Evolutionary conservation across 30 jellyfish, hydroid and myxozoan genomes (phyloP), one percentile per base, ranked within the genome.

Genomic region (Aurelia sp.): DNA sequence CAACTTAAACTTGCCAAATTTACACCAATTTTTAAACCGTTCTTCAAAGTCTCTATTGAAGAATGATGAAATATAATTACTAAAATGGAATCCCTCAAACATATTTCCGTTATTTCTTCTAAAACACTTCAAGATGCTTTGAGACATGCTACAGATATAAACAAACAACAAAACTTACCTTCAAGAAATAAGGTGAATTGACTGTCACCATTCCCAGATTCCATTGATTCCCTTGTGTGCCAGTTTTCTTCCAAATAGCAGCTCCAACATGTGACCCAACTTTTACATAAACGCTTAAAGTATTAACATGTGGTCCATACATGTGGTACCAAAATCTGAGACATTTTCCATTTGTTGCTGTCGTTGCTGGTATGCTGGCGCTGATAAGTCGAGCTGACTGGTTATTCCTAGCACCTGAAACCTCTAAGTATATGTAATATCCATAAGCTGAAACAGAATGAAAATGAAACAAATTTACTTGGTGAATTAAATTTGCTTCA

Each of bases 171-270:
- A 12, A 4, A 47, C 87, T 74, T 60, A 93, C 98, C 84, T 85
- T 70, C 64, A 93, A 88, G 73, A 53, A 92, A 31, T 74, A 74
- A 27, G 97, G 76, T 19, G 95, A 96, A n/a, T 64, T 40, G 48
- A 93, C 86, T n/a, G 96, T 93, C 17, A 93, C 97, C 66, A 30
- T 66, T 8, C 93, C 98, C 16, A 52, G 48, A 67, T 62, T 55
- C 98, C 98, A 93, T 59, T 57, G 21, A 47, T 93, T 79, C 13
- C 98, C 98, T 40, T 82, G 91, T 48, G 97, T 93, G 59, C 98
- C 98, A 40, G 71, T 66, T 48, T 92, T 91, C 31, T 79, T 80
- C 98, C 98, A 93, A 10, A 93, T 86, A 19, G 98, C 90, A 4
- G 86, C 77, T 30, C 91, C 92, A 19, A 72, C 7, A 17, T 71